A percentile compares a stretch with the other conserved stretches of the same genome.
Evolutionary conservation across 2,797 vertebrate genomes (phyloP).

Genomic region (Rhinatrema bivittatum): DNA sequence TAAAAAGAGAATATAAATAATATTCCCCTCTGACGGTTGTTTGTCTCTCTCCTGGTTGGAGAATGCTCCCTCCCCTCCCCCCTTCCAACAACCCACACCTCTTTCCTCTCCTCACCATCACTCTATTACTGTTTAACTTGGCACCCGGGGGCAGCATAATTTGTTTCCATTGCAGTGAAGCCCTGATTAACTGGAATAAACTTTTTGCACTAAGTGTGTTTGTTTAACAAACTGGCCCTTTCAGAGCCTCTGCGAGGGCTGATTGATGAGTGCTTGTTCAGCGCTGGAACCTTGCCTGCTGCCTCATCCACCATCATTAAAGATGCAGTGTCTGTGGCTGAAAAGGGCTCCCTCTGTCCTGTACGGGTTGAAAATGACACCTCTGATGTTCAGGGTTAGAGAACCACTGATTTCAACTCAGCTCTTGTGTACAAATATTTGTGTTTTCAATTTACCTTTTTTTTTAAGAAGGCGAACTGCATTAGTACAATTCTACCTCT

Average conservation of each 20-base stretch:
- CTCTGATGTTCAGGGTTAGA: constrained; percentile 38
- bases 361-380: constrained; percentile 44
- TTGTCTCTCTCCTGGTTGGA: constrained; percentile 28
- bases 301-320: constrained; percentile 36
- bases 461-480: constrained; percentile 19
- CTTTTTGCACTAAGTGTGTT: constrained; percentile 62
- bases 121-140: constrained; percentile 46
- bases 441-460: constrained; percentile 6
- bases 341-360: constrained; percentile 49
- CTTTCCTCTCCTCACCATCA: constrained; percentile 22
- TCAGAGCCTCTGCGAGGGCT: constrained; percentile 50
- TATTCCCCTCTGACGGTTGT: constrained; percentile 38
- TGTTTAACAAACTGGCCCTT: constrained; percentile 60
- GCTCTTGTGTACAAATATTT: constrained; percentile 38
- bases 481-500: constrained; percentile 18
- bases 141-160: constrained; percentile 47
- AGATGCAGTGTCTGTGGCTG: constrained; percentile 48
- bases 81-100: no score
- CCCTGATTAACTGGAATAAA: constrained; percentile 62
- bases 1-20: constrained; percentile 44
- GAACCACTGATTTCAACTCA: constrained; percentile 6
- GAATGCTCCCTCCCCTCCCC: no score
- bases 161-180: constrained; percentile 60
- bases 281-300: constrained; percentile 42
- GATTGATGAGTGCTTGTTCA: constrained; percentile 43